These are phyloP conservation scores for Abscondita cerata DNA, from an alignment of 2,888 invertebrate species.

Conservation along the genomic window DNA sequence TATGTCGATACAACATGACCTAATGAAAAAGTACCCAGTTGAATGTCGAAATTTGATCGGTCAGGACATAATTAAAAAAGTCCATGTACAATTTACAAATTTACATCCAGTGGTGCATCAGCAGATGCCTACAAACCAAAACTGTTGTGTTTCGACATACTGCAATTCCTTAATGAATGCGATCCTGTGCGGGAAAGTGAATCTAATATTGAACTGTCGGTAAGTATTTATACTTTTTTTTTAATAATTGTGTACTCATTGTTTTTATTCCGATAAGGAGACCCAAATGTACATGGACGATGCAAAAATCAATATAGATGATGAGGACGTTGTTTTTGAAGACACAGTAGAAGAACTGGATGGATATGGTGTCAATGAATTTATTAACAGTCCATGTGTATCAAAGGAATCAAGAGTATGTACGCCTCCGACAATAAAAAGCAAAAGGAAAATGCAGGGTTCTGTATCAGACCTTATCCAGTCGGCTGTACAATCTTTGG, in stretches of 20 bases:
- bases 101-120: too few species aligned
- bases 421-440: not conserved
- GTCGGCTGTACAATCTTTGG: not conserved
- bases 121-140: too few species aligned
- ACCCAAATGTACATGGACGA: not conserved
- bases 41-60: too few species aligned
- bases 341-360: not conserved
- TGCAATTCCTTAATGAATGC: too few species aligned
- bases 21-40: too few species aligned
- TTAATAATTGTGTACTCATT: not conserved
- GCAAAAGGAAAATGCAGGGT: not conserved
- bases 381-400: not conserved
- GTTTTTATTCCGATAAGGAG: not conserved
- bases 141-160: too few species aligned
- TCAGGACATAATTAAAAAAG: too few species aligned
- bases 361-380: not conserved
- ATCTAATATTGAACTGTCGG: not conserved
- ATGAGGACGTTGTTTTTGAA: conserved; percentile 2
- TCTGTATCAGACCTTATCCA: not conserved
- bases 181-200: too few species aligned
- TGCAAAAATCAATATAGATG: too few species aligned
- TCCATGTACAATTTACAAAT: too few species aligned
- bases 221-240: not conserved
- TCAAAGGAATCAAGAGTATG: not conserved
- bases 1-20: too few species aligned